Conservation (phyloP, 2,797 vertebrate genomes). For the Platalea minor region DNA sequence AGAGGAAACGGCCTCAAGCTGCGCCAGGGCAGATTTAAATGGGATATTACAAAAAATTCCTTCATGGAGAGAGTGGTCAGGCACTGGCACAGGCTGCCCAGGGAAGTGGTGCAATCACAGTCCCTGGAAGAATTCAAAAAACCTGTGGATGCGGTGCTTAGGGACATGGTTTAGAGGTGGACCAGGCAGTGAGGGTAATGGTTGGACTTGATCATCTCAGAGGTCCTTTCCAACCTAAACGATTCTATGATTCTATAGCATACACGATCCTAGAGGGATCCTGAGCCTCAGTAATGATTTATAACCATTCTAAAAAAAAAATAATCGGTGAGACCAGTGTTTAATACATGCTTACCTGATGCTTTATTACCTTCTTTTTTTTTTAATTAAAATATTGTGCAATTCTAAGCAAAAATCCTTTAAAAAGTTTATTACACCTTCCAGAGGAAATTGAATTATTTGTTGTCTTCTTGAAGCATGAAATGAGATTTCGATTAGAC, state of each 20-base stretch:
- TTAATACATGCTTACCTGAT: neutral
- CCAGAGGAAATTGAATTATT: neutral
- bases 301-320: neutral
- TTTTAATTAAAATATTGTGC: neutral
- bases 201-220: no score
- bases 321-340: neutral
- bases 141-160: no score
- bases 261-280: neutral
- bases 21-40: no score
- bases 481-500: neutral
- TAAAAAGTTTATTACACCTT: neutral
- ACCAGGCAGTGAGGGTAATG: no score
- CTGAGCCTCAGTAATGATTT: neutral
- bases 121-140: no score
- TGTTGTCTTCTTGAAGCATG: neutral
- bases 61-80: no score
- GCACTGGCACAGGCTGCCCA: no score
- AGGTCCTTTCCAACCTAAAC: no score
- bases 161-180: no score
- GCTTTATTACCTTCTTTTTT: neutral
- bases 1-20: no score
- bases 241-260: neutral
- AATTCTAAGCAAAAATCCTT: neutral
- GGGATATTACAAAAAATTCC: no score
- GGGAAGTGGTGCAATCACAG: no score